Evolutionary conservation across 1,140 invertebrate genomes (phyloP).

Genomic region (Trichonephila inaurata): DNA sequence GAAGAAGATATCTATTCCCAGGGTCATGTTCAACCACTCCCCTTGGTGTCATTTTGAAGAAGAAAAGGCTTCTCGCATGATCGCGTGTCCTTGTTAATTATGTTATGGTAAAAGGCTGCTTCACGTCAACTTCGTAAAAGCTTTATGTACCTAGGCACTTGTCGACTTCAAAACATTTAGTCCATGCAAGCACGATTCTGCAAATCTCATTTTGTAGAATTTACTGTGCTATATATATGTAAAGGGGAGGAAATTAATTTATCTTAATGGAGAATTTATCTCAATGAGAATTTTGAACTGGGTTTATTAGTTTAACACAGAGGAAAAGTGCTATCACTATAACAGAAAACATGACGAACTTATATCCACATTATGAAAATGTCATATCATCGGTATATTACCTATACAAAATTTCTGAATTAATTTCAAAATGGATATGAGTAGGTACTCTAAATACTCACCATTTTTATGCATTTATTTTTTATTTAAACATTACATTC

Average conservation of each 20-base stretch:
- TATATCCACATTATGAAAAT: too few species aligned
- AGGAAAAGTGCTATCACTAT: too few species aligned
- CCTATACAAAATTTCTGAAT: too few species aligned
- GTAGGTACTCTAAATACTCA: too few species aligned
- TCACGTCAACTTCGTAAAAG: constrained; percentile 10
- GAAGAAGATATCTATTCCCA: background rate
- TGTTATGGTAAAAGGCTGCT: constrained; percentile 38
- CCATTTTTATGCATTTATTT: too few species aligned
- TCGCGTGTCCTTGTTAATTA: constrained; percentile 39
- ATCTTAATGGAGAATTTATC: background rate
- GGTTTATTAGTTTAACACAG: background rate
- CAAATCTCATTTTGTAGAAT: background rate
- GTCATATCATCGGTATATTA: too few species aligned
- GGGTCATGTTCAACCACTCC: background rate
- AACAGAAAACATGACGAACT: too few species aligned
- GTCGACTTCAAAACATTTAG: constrained; percentile 24
- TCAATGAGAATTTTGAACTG: background rate
- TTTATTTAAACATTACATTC: too few species aligned
- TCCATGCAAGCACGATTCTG: background rate
- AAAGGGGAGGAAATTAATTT: background rate
- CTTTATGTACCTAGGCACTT: background rate
- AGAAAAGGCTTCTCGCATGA: background rate
- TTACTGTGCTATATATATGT: background rate
- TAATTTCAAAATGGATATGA: too few species aligned
- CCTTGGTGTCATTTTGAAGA: constrained; percentile 21